Conservation (phyloP, 2,113 vertebrate genomes). For the Eolophus roseicapilla region DNA sequence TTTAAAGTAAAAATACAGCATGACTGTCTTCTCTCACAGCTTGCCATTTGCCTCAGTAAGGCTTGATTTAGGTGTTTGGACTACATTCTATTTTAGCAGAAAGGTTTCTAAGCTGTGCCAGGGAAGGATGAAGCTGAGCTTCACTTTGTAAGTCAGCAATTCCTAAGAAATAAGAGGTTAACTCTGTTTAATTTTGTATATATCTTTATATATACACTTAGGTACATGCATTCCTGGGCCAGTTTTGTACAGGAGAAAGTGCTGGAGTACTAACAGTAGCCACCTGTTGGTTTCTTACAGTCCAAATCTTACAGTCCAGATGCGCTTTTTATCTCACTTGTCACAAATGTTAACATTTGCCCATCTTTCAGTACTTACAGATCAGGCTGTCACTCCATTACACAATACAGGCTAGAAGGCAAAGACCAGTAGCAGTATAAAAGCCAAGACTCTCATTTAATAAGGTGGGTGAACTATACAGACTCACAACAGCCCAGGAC, state of each 20-base stretch:
- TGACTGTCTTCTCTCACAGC: background rate
- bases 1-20: constrained; percentile 1
- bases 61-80: background rate
- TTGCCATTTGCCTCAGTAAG: background rate
- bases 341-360: background rate
- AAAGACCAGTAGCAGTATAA: background rate
- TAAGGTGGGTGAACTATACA: background rate
- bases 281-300: background rate
- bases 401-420: background rate
- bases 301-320: background rate
- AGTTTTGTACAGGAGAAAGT: background rate
- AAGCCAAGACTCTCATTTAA: background rate
- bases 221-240: background rate
- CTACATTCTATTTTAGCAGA: background rate
- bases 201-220: rapidly evolving
- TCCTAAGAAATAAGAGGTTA: background rate
- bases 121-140: background rate
- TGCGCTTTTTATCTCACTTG: background rate
- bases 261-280: background rate
- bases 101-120: background rate
- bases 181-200: background rate
- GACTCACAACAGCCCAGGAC: background rate
- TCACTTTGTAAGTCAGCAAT: background rate
- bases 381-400: background rate
- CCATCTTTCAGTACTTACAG: background rate